These are phyloP conservation scores for Theristicus caerulescens DNA, from an alignment of 2,113 vertebrate genomes.

Conservation along the genomic window DNA sequence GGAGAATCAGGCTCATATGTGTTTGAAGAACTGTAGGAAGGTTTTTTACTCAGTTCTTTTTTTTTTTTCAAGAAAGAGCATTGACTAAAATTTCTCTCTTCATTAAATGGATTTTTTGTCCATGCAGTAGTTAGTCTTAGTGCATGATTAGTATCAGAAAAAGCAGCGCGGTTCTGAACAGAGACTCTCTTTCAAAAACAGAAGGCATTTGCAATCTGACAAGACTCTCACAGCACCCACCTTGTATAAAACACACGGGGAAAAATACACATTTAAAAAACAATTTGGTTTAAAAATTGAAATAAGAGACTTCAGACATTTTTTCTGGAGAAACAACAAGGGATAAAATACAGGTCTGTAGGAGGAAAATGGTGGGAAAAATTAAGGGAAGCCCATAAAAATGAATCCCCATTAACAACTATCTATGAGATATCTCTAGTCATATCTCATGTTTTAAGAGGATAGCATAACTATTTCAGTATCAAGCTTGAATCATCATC, in stretches of 20 bases:
- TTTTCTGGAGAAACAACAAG: neutral
- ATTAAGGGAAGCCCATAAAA: neutral
- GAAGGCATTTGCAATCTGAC: conserved; percentile 14
- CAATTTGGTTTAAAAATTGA: conserved; percentile 5
- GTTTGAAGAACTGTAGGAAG: neutral
- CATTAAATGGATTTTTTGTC: neutral
- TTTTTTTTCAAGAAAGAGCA: neutral
- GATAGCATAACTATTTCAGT: neutral
- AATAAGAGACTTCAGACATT: neutral
- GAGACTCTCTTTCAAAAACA: neutral
- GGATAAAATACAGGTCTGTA: neutral
- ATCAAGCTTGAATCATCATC: neutral
- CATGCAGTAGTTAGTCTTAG: neutral
- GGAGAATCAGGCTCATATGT: neutral
- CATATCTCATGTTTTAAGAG: neutral
- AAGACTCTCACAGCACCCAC: neutral
- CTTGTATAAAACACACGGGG: neutral
- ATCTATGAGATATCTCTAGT: neutral
- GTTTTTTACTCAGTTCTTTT: neutral
- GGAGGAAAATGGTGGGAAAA: conserved; percentile 16
- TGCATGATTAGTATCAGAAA: neutral
- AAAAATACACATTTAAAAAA: conserved; percentile 34
- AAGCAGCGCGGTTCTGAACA: neutral
- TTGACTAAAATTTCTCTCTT: neutral
- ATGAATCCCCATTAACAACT: neutral